Base-by-base conservation (phyloP, 1,140 invertebrate genomes). In the Dinoponera quadriceps region DNA sequence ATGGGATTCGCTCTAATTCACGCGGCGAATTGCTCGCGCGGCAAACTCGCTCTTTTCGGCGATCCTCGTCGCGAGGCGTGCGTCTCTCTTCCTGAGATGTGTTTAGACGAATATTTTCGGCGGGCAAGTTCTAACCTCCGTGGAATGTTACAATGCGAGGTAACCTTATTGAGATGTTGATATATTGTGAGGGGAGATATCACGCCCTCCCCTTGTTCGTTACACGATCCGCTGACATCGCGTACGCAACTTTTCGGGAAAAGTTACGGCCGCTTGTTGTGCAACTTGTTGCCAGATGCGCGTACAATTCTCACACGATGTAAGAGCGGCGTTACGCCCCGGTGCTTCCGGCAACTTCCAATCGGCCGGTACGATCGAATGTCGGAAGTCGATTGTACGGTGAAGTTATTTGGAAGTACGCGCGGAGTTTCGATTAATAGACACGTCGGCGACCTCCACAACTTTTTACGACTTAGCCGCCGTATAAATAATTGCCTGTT, bases 401-500 rank as follows among this genome's bases (percentile, higher is more conserved):
- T 9, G 38, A 16, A 78, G 29, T 68, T 55, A 69, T 69, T 44
- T 54, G 22, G 33, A 69, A 22, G 38, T 29, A 0, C 9, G 2
- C 14, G 5, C 20, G 18, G 51, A 20, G 14, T 14, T 20, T 22
- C 33, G 51, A 80, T 80, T 48, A 71, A 80, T 69, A 57, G 51
- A 9, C 25, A 18, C 18, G 27, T 27, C 38, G 2, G 3, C 33
- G 9, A n/a, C 54, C 18, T 51, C 54, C 33, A 27, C 20, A 16
- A 29, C 51, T 80, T 80, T 80, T 80, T 80, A 80, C 29, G 33
- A 71, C 75, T 71, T 48, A 71, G 71, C 75, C n/a, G 22, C 18
- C 75, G 27, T 38, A 71, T 48, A 27, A 71, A 38, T 81, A 82
- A 84, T 82, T 82, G 66, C 77, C 69, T 60, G 62, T 82, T 84